phyloP scores from a whole-genome alignment of 2,797 vertebrate genomes.

The Melanotaenia trifasciata region DNA sequence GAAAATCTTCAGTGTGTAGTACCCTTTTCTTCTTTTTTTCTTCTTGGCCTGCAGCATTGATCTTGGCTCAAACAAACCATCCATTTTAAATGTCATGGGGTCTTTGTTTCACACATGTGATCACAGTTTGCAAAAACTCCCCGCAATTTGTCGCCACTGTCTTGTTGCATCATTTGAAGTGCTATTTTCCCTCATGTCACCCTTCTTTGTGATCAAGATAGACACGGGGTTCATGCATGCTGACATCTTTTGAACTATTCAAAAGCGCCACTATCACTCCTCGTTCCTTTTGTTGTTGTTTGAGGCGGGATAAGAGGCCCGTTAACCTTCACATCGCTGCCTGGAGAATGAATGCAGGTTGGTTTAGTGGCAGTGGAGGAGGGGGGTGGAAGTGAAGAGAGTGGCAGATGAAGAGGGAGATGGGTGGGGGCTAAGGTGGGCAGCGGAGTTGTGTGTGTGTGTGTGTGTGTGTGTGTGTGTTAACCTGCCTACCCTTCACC shows the following conservation, averaged over 20 bases:
- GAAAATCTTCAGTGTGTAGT: constrained; percentile 18
- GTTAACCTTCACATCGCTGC: constrained; percentile 70
- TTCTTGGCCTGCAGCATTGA: constrained; percentile 52
- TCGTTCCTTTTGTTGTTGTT: constrained; percentile 69
- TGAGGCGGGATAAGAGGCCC: constrained; percentile 61
- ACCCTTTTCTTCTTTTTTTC: constrained; percentile 17
- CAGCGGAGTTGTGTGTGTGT: background rate
- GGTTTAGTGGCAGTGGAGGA: constrained; percentile 24
- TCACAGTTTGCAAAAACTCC: constrained; percentile 68
- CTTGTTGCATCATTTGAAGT: constrained; percentile 74
- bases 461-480: constrained; percentile 33
- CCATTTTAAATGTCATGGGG: constrained; percentile 69
- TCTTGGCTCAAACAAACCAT: constrained; percentile 56
- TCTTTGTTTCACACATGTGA: constrained; percentile 71
- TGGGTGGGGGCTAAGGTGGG: constrained; percentile 20
- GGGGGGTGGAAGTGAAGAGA: constrained; percentile 44
- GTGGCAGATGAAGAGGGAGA: constrained; percentile 64
- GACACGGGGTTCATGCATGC: constrained; percentile 39
- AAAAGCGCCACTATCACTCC: constrained; percentile 54
- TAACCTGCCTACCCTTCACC: constrained; percentile 80
- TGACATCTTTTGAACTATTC: constrained; percentile 69
- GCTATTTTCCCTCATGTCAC: constrained; percentile 60
- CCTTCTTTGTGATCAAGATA: constrained; percentile 66
- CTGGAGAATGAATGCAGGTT: constrained; percentile 50
- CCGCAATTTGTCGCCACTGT: constrained; percentile 64